Percentiles rank a stretch among this genome's conserved stretches.
These are phyloP conservation scores for Cryptocheilus praepositus DNA, from an alignment of 2,888 invertebrate genomes.

Conservation along the genomic window DNA sequence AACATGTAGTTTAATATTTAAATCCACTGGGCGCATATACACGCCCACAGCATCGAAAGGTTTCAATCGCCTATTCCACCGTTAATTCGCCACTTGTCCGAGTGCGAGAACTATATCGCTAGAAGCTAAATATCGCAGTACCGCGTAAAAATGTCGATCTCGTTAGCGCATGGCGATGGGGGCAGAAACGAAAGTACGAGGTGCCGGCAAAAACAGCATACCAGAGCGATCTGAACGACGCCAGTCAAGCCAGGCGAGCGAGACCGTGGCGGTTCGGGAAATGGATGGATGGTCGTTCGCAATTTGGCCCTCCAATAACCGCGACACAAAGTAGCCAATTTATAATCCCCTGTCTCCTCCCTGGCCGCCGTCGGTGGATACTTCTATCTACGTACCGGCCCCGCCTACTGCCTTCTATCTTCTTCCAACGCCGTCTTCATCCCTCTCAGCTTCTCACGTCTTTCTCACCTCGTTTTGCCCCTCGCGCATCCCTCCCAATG, in stretches of 20 bases:
- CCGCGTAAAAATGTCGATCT: constrained; percentile 26
- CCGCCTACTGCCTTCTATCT: constrained; percentile 13
- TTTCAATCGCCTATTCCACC: no score
- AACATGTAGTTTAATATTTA: no score
- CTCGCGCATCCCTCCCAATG: background rate
- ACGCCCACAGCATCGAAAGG: no score
- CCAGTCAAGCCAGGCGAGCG: constrained; percentile 12
- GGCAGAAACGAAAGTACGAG: constrained; percentile 9
- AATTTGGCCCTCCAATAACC: constrained; percentile 65
- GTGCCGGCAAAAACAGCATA: no score
- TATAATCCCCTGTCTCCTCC: constrained; percentile 58
- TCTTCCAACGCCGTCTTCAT: no score
- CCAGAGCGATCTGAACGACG: background rate
- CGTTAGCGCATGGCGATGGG: constrained; percentile 29
- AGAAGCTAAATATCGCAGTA: no score
- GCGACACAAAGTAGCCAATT: constrained; percentile 64
- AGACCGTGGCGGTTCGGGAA: constrained; percentile 42
- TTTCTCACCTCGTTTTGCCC: constrained; percentile 9
- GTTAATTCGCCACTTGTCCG: no score
- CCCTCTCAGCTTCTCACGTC: constrained; percentile 15
- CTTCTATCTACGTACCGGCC: constrained; percentile 50
- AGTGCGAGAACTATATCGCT: no score
- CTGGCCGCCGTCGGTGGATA: constrained; percentile 34
- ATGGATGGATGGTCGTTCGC: constrained; percentile 64
- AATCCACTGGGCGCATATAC: no score